Percentiles rank a stretch among this genome's conserved stretches.
phyloP scores from a whole-genome alignment of 2,797 vertebrate genomes.

The Anguilla megastoma region DNA sequence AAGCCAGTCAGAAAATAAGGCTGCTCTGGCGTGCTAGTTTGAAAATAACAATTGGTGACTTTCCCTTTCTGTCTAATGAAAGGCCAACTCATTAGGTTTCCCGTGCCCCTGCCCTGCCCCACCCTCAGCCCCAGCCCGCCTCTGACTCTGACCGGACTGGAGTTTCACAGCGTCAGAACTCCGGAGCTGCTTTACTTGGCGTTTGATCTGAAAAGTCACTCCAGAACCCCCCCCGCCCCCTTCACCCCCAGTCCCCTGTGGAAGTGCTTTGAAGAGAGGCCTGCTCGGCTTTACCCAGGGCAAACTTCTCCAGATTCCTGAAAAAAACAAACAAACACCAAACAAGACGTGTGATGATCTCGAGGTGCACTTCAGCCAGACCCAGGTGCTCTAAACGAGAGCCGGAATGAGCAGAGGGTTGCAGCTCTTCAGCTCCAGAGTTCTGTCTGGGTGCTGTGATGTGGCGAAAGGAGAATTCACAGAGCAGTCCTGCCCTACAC shows the following conservation, averaged over 20 bases:
- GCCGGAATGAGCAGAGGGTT: neutral
- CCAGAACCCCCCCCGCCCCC: slow-evolving; percentile 53
- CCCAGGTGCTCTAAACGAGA: neutral
- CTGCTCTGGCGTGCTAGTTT: slow-evolving; percentile 2
- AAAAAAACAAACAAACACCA: slow-evolving; percentile 53
- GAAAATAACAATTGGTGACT: slow-evolving; percentile 23
- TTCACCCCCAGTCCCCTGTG: slow-evolving; percentile 47
- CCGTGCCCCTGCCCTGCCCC: neutral
- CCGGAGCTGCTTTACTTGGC: slow-evolving; percentile 71
- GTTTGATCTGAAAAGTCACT: slow-evolving; percentile 63
- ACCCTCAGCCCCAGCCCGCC: slow-evolving; percentile 1
- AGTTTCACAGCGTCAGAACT: slow-evolving; percentile 69
- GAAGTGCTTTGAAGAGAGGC: slow-evolving; percentile 63
- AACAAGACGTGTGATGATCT: slow-evolving; percentile 25
- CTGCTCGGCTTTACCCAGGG: slow-evolving; percentile 54
- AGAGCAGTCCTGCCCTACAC: neutral
- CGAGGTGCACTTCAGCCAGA: neutral
- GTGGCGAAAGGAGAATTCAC: neutral
- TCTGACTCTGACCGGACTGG: slow-evolving; percentile 44
- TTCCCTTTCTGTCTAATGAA: slow-evolving; percentile 19
- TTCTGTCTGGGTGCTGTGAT: neutral
- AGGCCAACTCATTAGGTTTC: slow-evolving; percentile 3
- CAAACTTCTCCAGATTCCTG: slow-evolving; percentile 49
- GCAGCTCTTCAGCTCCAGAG: neutral
- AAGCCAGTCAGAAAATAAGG: slow-evolving; percentile 19